Base-by-base conservation (phyloP, 1,140 invertebrate species). In the Helicoverpa zea region DNA sequence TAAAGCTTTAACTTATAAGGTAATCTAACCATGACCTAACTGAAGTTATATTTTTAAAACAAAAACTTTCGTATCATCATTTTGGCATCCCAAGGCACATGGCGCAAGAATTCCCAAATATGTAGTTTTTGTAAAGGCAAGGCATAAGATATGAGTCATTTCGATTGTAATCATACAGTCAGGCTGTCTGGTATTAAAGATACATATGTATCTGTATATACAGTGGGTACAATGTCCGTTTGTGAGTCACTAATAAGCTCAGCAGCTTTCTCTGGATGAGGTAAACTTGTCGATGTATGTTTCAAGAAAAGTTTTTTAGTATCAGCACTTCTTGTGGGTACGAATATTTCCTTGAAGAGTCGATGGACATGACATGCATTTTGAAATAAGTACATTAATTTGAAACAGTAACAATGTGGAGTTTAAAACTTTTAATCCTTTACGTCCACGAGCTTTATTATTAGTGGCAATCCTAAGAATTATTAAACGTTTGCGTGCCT, bases 191-290 rank as follows among this genome's bases (percentile, higher is more conserved):
- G n/a, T 16, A 23, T 10, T 49, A 68, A 68, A 10, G 12, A 14
- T 30, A 35, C 12, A 30, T 43, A 47, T 16, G 61, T n/a, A 16
- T 14, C 30, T 64, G 30, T 43, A 30, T 64, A 70, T 30, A 30
- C 35, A 43, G 35, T 43, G 35, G 7, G 13, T 54, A 30, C 52
- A 54, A 54, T 72, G 49, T 30, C 47, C 30, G 12, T 30, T 29
- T 54, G 23, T 72, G 68, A 72, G 49, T 72, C 68, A 72, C 30
- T 64, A 7, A n/a, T 49, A 72, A 9, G 47, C 54, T 52, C 12
- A 54, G n/a, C 68, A 72, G 68, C 68, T 72, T 72, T 72, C 68
- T 54, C 68, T 51, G 23, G 49, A 54, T 54, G 49, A 72, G 30
- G 68, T 23, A 52, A 54, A 54, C 68, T 54, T 72, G 49, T 4